Conservation (phyloP, 2,797 vertebrate genomes). For the Phoeniculus purpureus region DNA sequence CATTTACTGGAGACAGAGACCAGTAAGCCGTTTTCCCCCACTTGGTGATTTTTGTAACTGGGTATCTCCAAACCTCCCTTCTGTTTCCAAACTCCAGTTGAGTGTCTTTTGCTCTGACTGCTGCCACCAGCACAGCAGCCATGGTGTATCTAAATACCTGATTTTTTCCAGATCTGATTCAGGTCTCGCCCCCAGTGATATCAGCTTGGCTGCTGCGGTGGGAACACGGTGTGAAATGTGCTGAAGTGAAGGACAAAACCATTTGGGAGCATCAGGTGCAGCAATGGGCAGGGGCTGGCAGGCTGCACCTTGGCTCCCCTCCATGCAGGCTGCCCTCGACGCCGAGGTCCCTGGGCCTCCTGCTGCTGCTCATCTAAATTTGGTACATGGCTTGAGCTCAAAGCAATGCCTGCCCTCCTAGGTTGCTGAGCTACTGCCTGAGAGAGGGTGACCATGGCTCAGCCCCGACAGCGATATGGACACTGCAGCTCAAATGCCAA, state of each 20-base stretch:
- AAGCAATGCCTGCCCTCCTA: background rate
- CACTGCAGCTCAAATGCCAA: background rate
- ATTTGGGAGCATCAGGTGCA: conserved; percentile 12
- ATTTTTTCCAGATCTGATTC: conserved; percentile 34
- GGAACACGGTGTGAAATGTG: conserved; percentile 20
- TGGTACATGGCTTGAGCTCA: background rate
- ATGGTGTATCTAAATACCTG: conserved; percentile 10
- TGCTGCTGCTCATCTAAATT: background rate
- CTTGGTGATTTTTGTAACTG: background rate
- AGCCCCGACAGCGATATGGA: rapidly evolving
- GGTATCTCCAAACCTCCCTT: background rate
- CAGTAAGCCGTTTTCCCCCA: background rate
- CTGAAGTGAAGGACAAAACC: conserved; percentile 32
- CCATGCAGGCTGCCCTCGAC: background rate
- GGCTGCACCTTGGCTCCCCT: background rate
- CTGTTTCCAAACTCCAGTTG: background rate
- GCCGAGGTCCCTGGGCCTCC: background rate
- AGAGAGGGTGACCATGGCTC: rapidly evolving
- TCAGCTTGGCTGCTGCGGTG: background rate
- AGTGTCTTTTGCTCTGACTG: background rate
- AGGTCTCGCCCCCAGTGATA: conserved; percentile 43
- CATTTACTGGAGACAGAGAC: background rate
- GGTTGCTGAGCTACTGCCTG: background rate
- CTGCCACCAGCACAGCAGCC: background rate
- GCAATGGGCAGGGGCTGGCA: background rate